phyloP scores from a whole-genome alignment of 2,113 vertebrate genomes.

The Myocastor coypus region DNA sequence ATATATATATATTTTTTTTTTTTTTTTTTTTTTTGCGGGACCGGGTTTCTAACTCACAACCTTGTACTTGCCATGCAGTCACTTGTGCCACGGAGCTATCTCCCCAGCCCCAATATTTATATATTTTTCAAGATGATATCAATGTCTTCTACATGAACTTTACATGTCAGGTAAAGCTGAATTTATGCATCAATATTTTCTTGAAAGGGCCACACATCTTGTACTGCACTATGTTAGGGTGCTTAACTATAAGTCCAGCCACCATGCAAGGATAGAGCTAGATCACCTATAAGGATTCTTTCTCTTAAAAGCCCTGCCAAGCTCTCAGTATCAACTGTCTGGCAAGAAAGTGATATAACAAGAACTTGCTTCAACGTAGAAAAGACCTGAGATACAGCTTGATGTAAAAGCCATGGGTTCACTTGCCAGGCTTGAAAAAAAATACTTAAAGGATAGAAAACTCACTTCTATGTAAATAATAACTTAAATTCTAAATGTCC shows the following conservation, averaged over 20 bases:
- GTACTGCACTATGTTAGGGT: background rate
- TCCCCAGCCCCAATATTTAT: no score
- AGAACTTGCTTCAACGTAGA: background rate
- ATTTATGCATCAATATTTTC: background rate
- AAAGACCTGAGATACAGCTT: background rate
- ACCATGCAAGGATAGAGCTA: no score
- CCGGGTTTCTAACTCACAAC: no score
- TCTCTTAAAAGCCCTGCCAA: background rate
- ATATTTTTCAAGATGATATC: background rate
- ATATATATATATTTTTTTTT: no score
- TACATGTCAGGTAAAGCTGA: background rate
- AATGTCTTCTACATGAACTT: background rate
- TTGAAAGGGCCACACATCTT: background rate
- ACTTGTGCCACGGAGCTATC: no score
- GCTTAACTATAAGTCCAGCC: background rate
- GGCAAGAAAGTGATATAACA: background rate
- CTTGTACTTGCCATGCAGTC: no score
- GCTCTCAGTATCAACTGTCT: background rate
- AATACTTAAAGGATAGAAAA: background rate
- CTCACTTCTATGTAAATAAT: background rate
- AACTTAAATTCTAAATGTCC: background rate
- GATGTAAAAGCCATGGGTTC: background rate
- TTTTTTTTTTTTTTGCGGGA: no score
- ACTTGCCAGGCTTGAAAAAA: background rate
- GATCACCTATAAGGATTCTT: fast-evolving